A percentile compares a stretch with the other conserved stretches of the same genome.
Conservation (phyloP, 2,113 vertebrate genomes). For the Sorex fumeus region DNA sequence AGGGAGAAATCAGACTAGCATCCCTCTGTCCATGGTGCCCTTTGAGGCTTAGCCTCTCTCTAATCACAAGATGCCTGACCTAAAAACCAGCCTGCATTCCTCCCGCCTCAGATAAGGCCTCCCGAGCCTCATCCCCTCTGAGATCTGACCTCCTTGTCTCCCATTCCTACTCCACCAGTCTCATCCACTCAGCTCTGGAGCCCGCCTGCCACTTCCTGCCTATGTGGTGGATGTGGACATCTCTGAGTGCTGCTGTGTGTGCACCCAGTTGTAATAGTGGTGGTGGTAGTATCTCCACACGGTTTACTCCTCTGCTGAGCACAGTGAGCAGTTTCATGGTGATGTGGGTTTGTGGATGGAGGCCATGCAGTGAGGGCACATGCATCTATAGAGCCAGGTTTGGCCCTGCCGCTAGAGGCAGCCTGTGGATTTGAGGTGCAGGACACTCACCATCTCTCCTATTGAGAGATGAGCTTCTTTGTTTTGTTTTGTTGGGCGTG, state of each 20-base stretch:
- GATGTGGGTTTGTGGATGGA: background rate
- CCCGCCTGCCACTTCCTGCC: background rate
- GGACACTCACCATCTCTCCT: background rate
- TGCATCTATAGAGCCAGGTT: background rate
- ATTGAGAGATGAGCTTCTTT: background rate
- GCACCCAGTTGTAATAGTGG: background rate
- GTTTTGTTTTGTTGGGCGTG: no score
- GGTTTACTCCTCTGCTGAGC: background rate
- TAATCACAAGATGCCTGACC: background rate
- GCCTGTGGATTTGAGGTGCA: no score
- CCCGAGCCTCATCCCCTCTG: background rate
- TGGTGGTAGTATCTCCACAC: background rate
- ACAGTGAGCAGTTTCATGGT: background rate
- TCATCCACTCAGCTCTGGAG: background rate
- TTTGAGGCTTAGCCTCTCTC: background rate
- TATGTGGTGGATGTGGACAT: background rate
- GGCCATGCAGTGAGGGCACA: background rate
- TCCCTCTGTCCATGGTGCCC: background rate
- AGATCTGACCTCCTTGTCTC: background rate
- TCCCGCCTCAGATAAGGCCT: background rate
- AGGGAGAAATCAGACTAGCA: background rate
- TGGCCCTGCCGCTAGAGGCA: background rate
- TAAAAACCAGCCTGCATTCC: background rate
- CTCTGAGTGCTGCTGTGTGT: background rate
- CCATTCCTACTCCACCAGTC: background rate